These are phyloP conservation scores for Philaethria dido DNA, from an alignment of 2,888 invertebrate species.

Conservation along the genomic window DNA sequence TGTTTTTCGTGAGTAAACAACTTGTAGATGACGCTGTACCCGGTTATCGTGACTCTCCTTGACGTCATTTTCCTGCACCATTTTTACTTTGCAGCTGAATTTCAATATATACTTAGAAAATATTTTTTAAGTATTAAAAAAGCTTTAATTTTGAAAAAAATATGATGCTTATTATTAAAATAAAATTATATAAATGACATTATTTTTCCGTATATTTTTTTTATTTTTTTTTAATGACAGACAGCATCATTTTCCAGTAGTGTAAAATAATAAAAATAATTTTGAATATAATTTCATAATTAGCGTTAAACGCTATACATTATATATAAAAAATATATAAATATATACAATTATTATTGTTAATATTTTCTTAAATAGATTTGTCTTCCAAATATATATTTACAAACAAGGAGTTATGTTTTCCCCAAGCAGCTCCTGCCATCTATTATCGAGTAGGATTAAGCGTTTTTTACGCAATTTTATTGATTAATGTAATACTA, in stretches of 20 bases:
- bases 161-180: conserved; percentile 18
- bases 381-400: background rate
- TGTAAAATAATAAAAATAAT: background rate
- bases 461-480: background rate
- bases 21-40: conserved; percentile 54
- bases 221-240: conserved; percentile 14
- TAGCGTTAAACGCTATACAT: no score
- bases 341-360: background rate
- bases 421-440: conserved; percentile 42
- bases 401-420: background rate
- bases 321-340: no score
- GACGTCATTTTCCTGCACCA: conserved; percentile 54
- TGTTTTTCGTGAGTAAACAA: conserved; percentile 61
- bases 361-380: background rate
- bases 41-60: conserved; percentile 56
- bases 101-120: conserved; percentile 3
- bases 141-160: conserved; percentile 64
- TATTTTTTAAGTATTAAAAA: conserved; percentile 7
- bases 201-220: conserved; percentile 23
- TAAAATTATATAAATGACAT: conserved; percentile 23
- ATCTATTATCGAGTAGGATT: conserved; percentile 50
- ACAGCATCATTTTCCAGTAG: background rate
- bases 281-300: no score
- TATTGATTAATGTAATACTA: background rate
- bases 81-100: conserved; percentile 39